Base-by-base conservation (phyloP, 2,888 invertebrate species). In the Crocallis elinguaria region DNA sequence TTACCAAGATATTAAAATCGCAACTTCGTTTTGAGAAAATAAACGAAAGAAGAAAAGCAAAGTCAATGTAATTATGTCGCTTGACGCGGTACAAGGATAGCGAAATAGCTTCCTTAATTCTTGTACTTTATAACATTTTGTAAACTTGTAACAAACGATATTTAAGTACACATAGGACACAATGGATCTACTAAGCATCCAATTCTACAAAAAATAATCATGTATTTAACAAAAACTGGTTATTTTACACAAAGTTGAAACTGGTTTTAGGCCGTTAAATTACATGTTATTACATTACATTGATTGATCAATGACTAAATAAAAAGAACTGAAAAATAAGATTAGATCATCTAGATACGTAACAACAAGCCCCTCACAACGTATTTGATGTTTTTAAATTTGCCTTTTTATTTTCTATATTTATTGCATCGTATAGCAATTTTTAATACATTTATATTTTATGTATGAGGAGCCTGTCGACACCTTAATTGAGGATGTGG, bases 1-100 rank as follows among this genome's bases (percentile, higher is more conserved):
- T 76, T 64, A 57, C 48, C 46, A 51, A 58, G 65, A 73, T 73
- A 72, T 78, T 78, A 75, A 74, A 77, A 74, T 71, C 60, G 61
- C 66, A 75, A 82, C 75, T 79, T 80, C 73, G 76, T 84, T 82
- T 80, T 73, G 67, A 71, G 74, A 83, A 79, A 81, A 83, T 78
- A 79, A 82, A 77, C 73, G 76, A 82, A 82, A 83, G 79, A 79
- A 78, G 79, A 80, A 80, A 79, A 78, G 79, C 82, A 75, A 75
- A 76, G 77, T 76, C 77, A 82, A 86, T 84, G 76, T 77, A 84
- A 84, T 86, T 84, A 84, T 77, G 62, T 58, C 77, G 84, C 84
- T 81, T 80, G 80, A 77, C 73, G 77, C 80, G 69, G 76, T 80
- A 78, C 79, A 82, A 76, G 79, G 79, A 79, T 77, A 77, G 77